Percentiles rank a stretch among this genome's conserved stretches.
phyloP scores from a whole-genome alignment of 2,113 vertebrate species.

The Micronycteris hirsuta region DNA sequence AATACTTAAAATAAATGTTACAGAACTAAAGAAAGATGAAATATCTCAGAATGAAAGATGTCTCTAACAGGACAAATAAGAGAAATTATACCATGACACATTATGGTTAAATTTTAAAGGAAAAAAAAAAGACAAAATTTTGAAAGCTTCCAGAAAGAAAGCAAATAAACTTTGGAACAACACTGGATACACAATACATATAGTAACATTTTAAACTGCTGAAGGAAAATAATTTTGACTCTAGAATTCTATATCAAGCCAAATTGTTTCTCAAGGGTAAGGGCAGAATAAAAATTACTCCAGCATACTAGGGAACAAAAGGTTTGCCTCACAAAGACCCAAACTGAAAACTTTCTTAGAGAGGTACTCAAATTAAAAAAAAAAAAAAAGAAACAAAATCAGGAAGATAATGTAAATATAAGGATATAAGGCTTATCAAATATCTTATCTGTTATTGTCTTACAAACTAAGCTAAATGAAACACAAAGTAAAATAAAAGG shows the following conservation, averaged over 20 bases:
- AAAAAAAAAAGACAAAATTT: neutral
- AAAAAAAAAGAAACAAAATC: neutral
- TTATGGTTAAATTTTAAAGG: neutral
- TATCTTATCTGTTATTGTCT: neutral
- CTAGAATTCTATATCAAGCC: neutral
- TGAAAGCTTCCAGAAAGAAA: neutral
- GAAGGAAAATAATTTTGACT: neutral
- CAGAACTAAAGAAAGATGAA: neutral
- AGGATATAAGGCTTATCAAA: neutral
- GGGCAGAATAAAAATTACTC: neutral
- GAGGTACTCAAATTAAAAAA: neutral
- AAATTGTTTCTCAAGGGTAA: neutral
- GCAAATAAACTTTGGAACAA: neutral
- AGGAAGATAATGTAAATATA: neutral
- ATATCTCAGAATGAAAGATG: neutral
- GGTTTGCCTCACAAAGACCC: neutral
- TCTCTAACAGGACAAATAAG: neutral
- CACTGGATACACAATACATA: neutral
- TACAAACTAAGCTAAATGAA: neutral
- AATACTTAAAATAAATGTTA: neutral
- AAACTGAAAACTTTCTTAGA: neutral
- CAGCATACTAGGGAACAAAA: neutral
- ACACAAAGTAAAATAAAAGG: neutral
- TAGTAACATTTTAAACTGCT: neutral
- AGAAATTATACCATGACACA: neutral